phyloP scores from a whole-genome alignment of 2,113 vertebrate species.

The Eclectus roratus region DNA sequence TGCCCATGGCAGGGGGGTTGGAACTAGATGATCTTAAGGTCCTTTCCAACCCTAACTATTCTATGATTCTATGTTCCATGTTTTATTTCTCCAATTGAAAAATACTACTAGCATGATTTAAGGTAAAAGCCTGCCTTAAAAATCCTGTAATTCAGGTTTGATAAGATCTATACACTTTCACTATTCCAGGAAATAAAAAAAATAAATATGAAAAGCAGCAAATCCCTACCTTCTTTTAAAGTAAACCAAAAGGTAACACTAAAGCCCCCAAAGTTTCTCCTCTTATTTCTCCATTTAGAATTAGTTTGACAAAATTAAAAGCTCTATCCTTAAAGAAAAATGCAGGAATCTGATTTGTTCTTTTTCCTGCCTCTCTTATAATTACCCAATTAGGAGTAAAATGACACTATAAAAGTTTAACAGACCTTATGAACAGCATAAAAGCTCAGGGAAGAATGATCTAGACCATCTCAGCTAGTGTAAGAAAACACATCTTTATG shows the following conservation, averaged over 20 bases:
- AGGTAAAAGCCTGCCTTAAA: constrained; percentile 4
- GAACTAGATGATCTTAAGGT: too few species aligned
- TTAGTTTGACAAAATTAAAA: not conserved
- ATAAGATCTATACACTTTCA: not conserved
- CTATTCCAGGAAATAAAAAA: not conserved
- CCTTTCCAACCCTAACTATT: too few species aligned
- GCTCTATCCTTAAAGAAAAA: not conserved
- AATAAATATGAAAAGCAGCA: not conserved
- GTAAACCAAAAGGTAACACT: not conserved
- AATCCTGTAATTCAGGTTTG: constrained; percentile 19
- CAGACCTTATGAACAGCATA: not conserved
- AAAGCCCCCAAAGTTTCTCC: not conserved
- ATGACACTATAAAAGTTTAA: not conserved
- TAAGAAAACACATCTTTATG: not conserved
- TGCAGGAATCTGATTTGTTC: not conserved
- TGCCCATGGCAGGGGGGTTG: too few species aligned
- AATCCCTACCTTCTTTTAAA: not conserved
- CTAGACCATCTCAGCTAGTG: not conserved
- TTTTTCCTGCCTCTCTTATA: not conserved
- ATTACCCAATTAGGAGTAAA: not conserved
- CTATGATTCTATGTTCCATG: not conserved
- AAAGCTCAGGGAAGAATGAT: not conserved
- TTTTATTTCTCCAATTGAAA: not conserved
- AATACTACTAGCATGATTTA: not conserved
- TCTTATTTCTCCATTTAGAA: not conserved